Percentiles rank a stretch among this genome's conserved stretches.
Evolutionary conservation across 2,797 vertebrate genomes (phyloP).

Genomic region (Gymnoscopelus braueri): DNA sequence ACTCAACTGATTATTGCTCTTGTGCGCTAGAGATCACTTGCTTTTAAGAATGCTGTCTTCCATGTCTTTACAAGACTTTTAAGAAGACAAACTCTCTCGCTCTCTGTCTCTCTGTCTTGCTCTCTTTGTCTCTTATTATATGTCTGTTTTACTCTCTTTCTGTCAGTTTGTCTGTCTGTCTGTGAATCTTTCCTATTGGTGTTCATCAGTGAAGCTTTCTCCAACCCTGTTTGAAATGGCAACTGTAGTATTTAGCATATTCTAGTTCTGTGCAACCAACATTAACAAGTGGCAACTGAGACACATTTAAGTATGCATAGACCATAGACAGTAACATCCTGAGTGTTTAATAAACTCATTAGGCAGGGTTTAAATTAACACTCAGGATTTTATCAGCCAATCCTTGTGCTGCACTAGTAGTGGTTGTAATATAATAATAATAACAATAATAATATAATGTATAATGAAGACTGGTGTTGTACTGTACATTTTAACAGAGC

Average conservation of each 20-base stretch:
- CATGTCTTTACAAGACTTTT: slow-evolving; percentile 26
- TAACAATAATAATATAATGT: too few species aligned
- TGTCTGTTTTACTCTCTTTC: slow-evolving; percentile 14
- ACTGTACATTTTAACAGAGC: too few species aligned
- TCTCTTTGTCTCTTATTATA: slow-evolving; percentile 4
- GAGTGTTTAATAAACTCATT: too few species aligned
- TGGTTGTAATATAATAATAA: too few species aligned
- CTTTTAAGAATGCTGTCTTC: slow-evolving; percentile 76
- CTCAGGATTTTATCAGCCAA: too few species aligned
- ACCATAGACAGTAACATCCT: background rate
- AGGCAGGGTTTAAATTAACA: too few species aligned
- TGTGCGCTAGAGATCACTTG: slow-evolving; percentile 68
- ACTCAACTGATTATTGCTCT: slow-evolving; percentile 86
- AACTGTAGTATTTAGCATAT: background rate
- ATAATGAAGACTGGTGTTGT: too few species aligned
- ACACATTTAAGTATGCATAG: slow-evolving; percentile 6
- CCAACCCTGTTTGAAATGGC: background rate
- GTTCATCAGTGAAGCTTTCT: background rate
- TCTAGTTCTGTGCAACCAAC: slow-evolving; percentile 22
- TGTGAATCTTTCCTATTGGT: background rate
- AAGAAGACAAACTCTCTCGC: slow-evolving; percentile 11
- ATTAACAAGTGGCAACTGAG: slow-evolving; percentile 35
- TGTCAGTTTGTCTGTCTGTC: background rate
- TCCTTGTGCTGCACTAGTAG: too few species aligned
- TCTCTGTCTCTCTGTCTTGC: background rate